A percentile compares a stretch with the other conserved stretches of the same genome.
Conservation (phyloP, 2,797 vertebrate genomes). For the Urocyon cinereoargenteus region DNA sequence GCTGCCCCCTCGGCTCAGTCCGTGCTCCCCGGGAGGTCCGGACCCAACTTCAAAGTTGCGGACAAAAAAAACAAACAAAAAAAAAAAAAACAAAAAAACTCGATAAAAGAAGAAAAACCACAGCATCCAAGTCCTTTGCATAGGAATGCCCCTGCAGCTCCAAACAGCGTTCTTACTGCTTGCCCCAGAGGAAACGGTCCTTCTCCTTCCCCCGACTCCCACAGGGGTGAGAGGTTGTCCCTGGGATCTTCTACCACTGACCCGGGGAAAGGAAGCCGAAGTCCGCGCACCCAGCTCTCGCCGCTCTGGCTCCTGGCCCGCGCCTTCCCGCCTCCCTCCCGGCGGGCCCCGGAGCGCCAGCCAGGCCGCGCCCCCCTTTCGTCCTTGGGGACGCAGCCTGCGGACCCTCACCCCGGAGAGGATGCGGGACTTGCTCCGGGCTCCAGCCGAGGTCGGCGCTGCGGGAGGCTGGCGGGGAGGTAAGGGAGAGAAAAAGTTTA, state of each 20-base stretch:
- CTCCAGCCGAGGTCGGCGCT: background rate
- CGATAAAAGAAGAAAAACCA: background rate
- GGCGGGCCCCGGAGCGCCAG: background rate
- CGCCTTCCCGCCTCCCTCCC: background rate
- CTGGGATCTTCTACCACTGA: background rate
- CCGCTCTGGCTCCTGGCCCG: background rate
- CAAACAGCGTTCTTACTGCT: background rate
- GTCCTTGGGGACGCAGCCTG: background rate
- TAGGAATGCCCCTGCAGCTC: background rate
- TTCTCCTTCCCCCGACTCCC: background rate
- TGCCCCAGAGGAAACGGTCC: background rate
- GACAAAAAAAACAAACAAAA: background rate
- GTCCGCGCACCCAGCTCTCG: background rate
- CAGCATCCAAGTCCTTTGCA: background rate
- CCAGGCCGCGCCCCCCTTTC: background rate
- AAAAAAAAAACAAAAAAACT: background rate
- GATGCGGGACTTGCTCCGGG: background rate
- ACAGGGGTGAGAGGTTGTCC: background rate
- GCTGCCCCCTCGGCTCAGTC: background rate
- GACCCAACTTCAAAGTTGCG: slow-evolving; percentile 39
- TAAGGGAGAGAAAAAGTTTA: slow-evolving; percentile 47
- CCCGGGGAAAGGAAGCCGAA: background rate
- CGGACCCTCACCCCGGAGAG: background rate
- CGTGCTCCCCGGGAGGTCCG: background rate
- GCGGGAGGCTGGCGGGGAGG: background rate